Evolutionary conservation across 2,113 vertebrate species (phyloP).

Genomic region (Struthidea cinerea): DNA sequence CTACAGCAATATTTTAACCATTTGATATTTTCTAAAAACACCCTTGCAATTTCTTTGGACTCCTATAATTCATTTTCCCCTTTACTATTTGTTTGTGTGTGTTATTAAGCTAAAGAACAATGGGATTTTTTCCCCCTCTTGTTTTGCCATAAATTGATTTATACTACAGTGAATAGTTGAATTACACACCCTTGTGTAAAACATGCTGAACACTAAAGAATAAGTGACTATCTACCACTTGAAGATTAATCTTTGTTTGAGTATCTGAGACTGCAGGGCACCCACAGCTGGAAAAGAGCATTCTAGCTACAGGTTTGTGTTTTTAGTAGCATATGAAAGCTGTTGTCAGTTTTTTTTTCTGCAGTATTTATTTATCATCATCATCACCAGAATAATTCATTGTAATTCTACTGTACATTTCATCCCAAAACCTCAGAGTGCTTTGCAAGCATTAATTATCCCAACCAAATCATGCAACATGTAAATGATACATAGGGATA

Average conservation of each 20-base stretch:
- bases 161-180: background rate
- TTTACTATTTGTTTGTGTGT: background rate
- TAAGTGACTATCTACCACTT: slow-evolving; percentile 10
- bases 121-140: background rate
- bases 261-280: background rate
- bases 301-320: slow-evolving; percentile 15
- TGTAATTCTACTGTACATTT: slow-evolving; percentile 11
- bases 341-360: background rate
- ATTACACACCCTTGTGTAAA: slow-evolving; percentile 38
- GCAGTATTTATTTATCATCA: slow-evolving; percentile 10
- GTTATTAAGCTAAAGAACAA: background rate
- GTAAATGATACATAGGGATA: background rate
- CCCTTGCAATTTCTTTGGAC: background rate
- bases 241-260: slow-evolving; percentile 46
- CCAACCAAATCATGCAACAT: background rate
- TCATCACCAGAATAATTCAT: background rate
- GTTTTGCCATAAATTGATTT: slow-evolving; percentile 31
- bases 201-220: slow-evolving; percentile 25
- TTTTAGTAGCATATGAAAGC: slow-evolving; percentile 10
- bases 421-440: background rate
- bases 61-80: background rate
- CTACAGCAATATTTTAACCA: background rate
- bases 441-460: slow-evolving; percentile 28
- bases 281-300: slow-evolving; percentile 20
- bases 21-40: background rate